phyloP scores from a whole-genome alignment of 1,140 invertebrate genomes.

The Aphaenogaster rudis region DNA sequence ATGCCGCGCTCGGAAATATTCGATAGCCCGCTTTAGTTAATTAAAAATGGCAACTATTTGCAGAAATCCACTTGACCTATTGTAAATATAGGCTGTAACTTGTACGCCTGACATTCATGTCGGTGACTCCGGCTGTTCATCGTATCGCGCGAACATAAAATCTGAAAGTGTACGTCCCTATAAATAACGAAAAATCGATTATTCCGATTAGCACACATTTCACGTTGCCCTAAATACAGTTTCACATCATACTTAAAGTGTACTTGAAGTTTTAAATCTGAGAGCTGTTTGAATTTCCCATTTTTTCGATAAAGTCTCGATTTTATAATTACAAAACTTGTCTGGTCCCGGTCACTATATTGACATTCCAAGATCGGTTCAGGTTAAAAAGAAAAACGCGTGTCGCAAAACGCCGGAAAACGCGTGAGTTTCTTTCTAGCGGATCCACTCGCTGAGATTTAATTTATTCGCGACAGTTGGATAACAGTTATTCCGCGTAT shows the following conservation, averaged over 20 bases:
- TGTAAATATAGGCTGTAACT: slow-evolving; percentile 38
- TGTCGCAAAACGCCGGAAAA: neutral
- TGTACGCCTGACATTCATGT: neutral
- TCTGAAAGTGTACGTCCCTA: neutral
- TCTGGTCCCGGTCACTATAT: neutral
- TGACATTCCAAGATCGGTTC: neutral
- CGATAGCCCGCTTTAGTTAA: slow-evolving; percentile 55
- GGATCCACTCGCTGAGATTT: neutral
- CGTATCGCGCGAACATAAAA: neutral
- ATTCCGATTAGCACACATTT: neutral
- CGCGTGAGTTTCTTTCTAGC: neutral
- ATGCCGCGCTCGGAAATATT: slow-evolving; percentile 36
- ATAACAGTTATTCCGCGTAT: slow-evolving; percentile 21
- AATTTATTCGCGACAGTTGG: slow-evolving; percentile 27
- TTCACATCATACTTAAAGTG: too few species aligned
- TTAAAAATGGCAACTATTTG: slow-evolving; percentile 58
- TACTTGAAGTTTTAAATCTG: neutral
- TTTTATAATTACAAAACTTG: neutral
- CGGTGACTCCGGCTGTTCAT: slow-evolving; percentile 9
- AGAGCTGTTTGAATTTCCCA: neutral
- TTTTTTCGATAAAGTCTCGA: neutral
- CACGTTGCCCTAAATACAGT: neutral
- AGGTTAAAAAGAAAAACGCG: neutral
- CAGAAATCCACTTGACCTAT: slow-evolving; percentile 58
- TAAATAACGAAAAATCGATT: neutral